Base-by-base conservation (phyloP, 1,140 invertebrate species). In the Monomorium pharaonis region DNA sequence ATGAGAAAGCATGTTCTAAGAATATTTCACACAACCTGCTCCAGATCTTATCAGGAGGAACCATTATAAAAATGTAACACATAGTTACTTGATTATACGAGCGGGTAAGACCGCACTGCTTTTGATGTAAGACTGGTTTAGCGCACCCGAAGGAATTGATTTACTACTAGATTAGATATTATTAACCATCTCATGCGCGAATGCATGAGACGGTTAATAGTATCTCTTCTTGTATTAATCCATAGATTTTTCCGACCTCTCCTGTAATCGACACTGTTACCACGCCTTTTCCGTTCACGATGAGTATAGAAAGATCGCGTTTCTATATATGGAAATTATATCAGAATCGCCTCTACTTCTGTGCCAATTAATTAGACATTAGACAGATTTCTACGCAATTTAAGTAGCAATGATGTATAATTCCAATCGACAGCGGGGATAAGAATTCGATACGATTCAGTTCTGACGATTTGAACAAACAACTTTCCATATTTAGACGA, bases 231-330 rank as follows among this genome's bases (percentile, higher is more conserved):
- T 60, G 42, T 5, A 47, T 58, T 60, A 58, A 72, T 83, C 24
- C 42, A 12, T 6, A 33, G 18, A 37, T 47, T 83, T 83, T 83
- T 30, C 67, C 6, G 27, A 54, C 16, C 16, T 42, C 14, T 24
- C 9, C 21, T 54, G 47, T 37, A 80, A 80, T 58, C 18, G 44
- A 42, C 27, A 30, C 33, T 16, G 51, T 27, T 42, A 76, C 63
- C 78, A 83, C 78, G 37, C 78, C 78, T 47, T 33, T 83, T 83
- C 78, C 78, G 78, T 81, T 81, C 37, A 4, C 18, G 42, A 42
- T 37, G 37, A 6, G 6, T 30, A n/a, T 83, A 58, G 62, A 51
- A 30, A 69, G n/a, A 62, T 47, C 42, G 42, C 10, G 7, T 2
- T 5, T 42, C 16, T 10, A 47, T 21, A 30, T 37, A 4, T 30